Base-by-base conservation (phyloP, 2,888 invertebrate genomes). In the Macaria liturata region DNA sequence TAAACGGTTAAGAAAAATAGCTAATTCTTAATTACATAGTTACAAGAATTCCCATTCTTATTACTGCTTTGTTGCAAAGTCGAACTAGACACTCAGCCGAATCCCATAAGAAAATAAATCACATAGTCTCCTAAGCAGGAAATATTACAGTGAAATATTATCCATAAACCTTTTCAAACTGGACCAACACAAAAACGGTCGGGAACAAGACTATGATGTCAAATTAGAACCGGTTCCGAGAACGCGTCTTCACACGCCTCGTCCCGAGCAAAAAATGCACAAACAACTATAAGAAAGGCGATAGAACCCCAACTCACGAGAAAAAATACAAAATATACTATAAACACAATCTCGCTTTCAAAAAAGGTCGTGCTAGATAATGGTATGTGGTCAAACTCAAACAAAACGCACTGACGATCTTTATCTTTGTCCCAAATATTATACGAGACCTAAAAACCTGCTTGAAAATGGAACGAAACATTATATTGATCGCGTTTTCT, bases 401-500 rank as follows among this genome's bases (percentile, higher is more conserved):
- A 45, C 42, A 52, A 44, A 47, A 54, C 50, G 46, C 42, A 49
- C 43, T 42, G 31, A 32, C 34, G 42, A 48, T 34, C 9, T 49
- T 61, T 59, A 65, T 61, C 62, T 49, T 32, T 39, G 31, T 50
- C 61, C 58, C 49, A 59, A 54, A 59, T 64, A 32, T 42, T 40
- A 45, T 51, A 47, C 40, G 43, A 56, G 48, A 54, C 46, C 42
- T 49, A 48, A 54, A 57, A 57, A 57, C 43, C 43, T 8, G 31
- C 44, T 20, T 34, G 45, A 54, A 59, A 48, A 51, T 59, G 34
- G 48, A 51, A 47, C 54, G 34, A 37, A 30, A 45, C 51, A 69
- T 61, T 76, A 20, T 20, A 72, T 74, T 72, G 74, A 77, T 78
- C 67, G 74, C 59, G 66, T 67, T 71, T 70, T 75, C 72, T 75